These are phyloP conservation scores for Lasioglossum baleicum DNA, from an alignment of 1,140 invertebrate species.

Conservation along the genomic window DNA sequence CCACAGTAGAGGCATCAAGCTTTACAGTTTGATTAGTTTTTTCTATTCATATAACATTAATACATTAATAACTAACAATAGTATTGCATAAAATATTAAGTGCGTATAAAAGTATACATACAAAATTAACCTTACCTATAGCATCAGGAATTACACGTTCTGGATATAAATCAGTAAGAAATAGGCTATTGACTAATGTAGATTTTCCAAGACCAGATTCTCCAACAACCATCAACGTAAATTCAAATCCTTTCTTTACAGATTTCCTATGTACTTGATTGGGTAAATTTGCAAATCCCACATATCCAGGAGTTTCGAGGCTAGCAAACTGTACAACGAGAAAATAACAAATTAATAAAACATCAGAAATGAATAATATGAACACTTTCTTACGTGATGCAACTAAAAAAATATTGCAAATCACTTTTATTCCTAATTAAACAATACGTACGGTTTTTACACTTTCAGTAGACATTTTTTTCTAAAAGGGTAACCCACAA, in stretches of 20 bases:
- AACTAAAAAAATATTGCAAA: slow-evolving; percentile 5
- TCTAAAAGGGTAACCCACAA: background rate
- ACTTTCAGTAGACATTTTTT: slow-evolving; percentile 76
- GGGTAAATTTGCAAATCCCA: slow-evolving; percentile 95
- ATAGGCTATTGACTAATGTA: slow-evolving; percentile 98
- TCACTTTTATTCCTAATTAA: background rate
- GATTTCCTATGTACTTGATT: slow-evolving; percentile 98
- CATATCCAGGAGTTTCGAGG: slow-evolving; percentile 91
- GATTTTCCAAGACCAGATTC: slow-evolving; percentile 99
- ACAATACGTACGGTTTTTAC: slow-evolving; percentile 73
- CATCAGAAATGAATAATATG: slow-evolving; percentile 5
- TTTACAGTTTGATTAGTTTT: slow-evolving; percentile 94
- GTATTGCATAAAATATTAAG: slow-evolving; percentile 5
- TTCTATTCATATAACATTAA: slow-evolving; percentile 80
- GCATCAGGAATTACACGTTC: slow-evolving; percentile 93
- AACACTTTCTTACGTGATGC: background rate
- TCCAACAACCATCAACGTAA: slow-evolving; percentile 98
- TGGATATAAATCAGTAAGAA: slow-evolving; percentile 96
- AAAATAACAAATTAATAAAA: slow-evolving; percentile 6
- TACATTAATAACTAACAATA: slow-evolving; percentile 3
- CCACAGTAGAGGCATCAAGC: slow-evolving; percentile 94
- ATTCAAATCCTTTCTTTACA: slow-evolving; percentile 98
- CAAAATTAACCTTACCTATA: slow-evolving; percentile 82
- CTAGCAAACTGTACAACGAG: slow-evolving; percentile 85
- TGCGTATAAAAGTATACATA: slow-evolving; percentile 22